Percentiles rank a stretch among this genome's conserved stretches.
phyloP scores from a whole-genome alignment of 1,140 invertebrate genomes.

The Philaenus spumarius region DNA sequence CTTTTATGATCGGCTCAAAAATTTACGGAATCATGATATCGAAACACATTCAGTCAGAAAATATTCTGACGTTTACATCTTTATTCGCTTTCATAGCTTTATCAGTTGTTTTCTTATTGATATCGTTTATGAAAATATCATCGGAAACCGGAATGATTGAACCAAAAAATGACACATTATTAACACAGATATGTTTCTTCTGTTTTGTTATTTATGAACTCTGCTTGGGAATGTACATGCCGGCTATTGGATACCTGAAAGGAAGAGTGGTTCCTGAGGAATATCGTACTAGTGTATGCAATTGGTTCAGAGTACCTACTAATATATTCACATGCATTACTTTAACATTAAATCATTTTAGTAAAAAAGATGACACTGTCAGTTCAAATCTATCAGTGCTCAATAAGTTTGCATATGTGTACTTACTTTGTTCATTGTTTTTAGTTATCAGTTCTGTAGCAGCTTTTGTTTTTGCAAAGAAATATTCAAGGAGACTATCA shows the following conservation, averaged over 20 bases:
- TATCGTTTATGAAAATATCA: neutral
- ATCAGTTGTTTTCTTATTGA: constrained; percentile 18
- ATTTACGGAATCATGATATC: constrained; percentile 48
- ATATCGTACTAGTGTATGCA: constrained; percentile 50
- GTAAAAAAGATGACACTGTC: neutral
- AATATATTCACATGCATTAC: constrained; percentile 50
- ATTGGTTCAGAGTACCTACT: constrained; percentile 51
- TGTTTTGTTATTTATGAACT: constrained; percentile 59
- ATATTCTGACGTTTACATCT: constrained; percentile 37
- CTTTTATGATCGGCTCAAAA: constrained; percentile 62
- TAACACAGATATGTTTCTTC: constrained; percentile 44
- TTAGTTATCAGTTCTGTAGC: neutral
- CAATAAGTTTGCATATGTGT: constrained; percentile 11
- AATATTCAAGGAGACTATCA: neutral
- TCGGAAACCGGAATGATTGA: neutral
- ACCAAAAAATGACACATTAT: constrained; percentile 18
- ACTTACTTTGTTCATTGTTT: constrained; percentile 5
- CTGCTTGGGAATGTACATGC: constrained; percentile 51
- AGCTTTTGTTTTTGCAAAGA: neutral
- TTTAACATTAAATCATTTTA: constrained; percentile 33
- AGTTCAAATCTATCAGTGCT: neutral
- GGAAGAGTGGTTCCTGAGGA: constrained; percentile 57
- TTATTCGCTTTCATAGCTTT: constrained; percentile 33
- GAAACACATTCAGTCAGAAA: constrained; percentile 31
- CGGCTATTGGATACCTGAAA: constrained; percentile 53